These are phyloP conservation scores for Musca domestica DNA, from an alignment of 1,140 invertebrate genomes.

Conservation along the genomic window DNA sequence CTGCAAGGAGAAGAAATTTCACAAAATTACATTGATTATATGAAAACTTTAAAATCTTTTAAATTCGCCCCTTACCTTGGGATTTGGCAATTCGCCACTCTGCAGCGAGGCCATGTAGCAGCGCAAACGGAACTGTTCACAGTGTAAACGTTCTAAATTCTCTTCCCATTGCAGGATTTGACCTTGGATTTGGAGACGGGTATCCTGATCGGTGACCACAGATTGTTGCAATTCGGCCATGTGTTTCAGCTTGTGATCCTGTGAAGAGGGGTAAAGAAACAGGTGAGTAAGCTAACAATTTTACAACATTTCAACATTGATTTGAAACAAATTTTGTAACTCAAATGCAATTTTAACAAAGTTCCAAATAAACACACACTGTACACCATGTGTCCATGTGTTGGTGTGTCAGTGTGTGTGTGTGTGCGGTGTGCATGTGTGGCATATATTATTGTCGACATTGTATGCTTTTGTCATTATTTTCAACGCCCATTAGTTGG, in stretches of 20 bases:
- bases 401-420: not conserved
- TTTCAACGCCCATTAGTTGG: slow-evolving; percentile 20
- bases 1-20: slow-evolving; percentile 59
- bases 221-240: slow-evolving; percentile 97
- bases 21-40: slow-evolving; percentile 2
- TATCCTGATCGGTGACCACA: slow-evolving; percentile 88
- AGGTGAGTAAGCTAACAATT: not conserved
- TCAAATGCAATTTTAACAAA: not conserved
- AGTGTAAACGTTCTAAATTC: slow-evolving; percentile 91
- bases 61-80: slow-evolving; percentile 71
- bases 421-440: too few species aligned
- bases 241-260: slow-evolving; percentile 96
- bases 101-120: slow-evolving; percentile 97
- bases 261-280: slow-evolving; percentile 37
- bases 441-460: not conserved
- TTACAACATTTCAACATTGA: too few species aligned
- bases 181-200: slow-evolving; percentile 83
- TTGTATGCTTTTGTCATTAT: slow-evolving; percentile 12
- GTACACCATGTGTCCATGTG: not conserved
- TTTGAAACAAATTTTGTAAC: not conserved
- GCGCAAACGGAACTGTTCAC: slow-evolving; percentile 92
- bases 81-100: slow-evolving; percentile 93
- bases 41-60: not conserved
- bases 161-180: slow-evolving; percentile 96
- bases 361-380: not conserved